Base-by-base conservation (phyloP, 2,797 vertebrate genomes). In the Tamandua tetradactyla region DNA sequence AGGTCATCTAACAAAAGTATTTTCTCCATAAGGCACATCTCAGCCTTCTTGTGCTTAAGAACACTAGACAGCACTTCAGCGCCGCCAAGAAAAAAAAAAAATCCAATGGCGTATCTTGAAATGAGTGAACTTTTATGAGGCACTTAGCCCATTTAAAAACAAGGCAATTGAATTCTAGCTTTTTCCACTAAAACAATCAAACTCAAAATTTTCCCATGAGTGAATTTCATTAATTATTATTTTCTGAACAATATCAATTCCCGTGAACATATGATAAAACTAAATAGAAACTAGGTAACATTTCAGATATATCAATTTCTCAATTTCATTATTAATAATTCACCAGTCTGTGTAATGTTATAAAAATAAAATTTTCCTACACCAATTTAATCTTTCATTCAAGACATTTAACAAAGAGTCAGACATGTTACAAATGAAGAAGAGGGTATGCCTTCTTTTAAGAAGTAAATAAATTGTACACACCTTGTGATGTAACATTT, bases 381-480 rank as follows among this genome's bases (percentile, higher is more conserved):
- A 47, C 10, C 20, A 57, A 75, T 81, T 95, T 93, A 7, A 82
- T 10, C 3, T 71, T 88, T 82, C 7, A 57, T 32, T 10, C 27
- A 87, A 96, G 20, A 87, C 12, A 74, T 89, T 82, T 13, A 35
- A 55, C 76, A 75, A 20, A 90, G 10, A 84, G 40, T 6, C 22
- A 95, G 4, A 4, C 66, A 89, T 68, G 78, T 59, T 89, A 85
- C 69, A 68, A 10, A 89, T 78, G 55, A 81, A 95, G 35, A 71
- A 79, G 85, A 92, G 0, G 18, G 86, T 84, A 23, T 35, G 42
- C 91, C 5, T 15, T 81, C 25, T 40, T 91, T 49, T 32, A 89
- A 94, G 96, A 95, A 35, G 10, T 57, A 89, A 35, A 74, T 91
- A 95, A 84, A 87, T 92, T 94, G 14, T 13, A 55, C 20, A 44